Conservation (phyloP, 2,797 vertebrate genomes). For the Peromyscus aztecus region DNA sequence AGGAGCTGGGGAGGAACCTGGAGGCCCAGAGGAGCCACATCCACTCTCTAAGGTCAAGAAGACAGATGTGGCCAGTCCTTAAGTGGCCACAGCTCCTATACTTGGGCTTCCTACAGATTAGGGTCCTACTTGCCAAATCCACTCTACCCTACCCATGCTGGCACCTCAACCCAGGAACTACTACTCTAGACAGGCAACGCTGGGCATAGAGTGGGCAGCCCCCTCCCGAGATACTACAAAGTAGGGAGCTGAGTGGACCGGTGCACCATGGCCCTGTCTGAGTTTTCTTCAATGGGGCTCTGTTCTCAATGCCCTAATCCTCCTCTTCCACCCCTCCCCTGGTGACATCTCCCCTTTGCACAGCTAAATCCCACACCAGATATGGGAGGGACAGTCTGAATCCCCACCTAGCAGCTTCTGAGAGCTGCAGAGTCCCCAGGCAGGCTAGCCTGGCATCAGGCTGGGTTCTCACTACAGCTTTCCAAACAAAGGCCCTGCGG, state of each 20-base stretch:
- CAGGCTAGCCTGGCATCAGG: background rate
- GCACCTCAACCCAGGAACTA: background rate
- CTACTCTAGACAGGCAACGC: background rate
- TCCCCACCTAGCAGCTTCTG: background rate
- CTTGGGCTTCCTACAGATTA: background rate
- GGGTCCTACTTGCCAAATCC: background rate
- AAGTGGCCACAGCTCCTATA: background rate
- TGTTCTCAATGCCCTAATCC: slow-evolving; percentile 72
- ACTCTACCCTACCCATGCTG: background rate
- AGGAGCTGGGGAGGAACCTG: background rate
- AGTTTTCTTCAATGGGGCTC: background rate
- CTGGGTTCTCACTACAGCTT: background rate
- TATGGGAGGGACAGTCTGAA: background rate
- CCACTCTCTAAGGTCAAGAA: background rate
- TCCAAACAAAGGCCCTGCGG: background rate
- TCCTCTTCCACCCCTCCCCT: background rate
- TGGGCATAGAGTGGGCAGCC: background rate
- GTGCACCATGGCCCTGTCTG: background rate
- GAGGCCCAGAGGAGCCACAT: background rate
- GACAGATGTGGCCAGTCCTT: background rate
- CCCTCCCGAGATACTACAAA: background rate
- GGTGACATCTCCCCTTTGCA: slow-evolving; percentile 65
- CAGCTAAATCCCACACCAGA: slow-evolving; percentile 69
- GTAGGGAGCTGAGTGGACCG: background rate
- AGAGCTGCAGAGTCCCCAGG: background rate